Evolutionary conservation across 1,140 invertebrate genomes (phyloP).

Genomic region (Aporrectodea caliginosa): DNA sequence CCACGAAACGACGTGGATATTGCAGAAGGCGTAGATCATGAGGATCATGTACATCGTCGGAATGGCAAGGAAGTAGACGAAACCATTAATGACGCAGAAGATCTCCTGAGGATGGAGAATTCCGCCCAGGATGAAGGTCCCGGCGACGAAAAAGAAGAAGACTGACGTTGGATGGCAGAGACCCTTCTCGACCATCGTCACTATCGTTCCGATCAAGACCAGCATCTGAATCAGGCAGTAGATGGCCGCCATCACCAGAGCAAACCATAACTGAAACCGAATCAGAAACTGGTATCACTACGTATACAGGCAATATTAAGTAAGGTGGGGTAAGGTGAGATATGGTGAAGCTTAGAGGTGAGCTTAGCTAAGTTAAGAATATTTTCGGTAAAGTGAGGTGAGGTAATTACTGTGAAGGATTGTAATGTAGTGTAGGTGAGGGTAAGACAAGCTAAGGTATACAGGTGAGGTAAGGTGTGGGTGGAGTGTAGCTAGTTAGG

Average conservation of each 20-base stretch:
- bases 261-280: conserved; percentile 9
- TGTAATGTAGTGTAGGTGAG: too few species aligned
- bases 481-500: too few species aligned
- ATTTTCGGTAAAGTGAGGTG: too few species aligned
- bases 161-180: conserved; percentile 44
- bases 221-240: conserved; percentile 52
- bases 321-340: too few species aligned
- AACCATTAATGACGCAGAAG: conserved; percentile 43
- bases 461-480: too few species aligned
- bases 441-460: too few species aligned
- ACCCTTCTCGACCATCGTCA: conserved; percentile 39
- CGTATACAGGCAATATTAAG: too few species aligned
- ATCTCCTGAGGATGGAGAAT: conserved; percentile 50
- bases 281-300: too few species aligned
- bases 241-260: conserved; percentile 36
- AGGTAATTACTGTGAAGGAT: too few species aligned
- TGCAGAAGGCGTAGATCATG: conserved; percentile 49
- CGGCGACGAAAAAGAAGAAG: conserved; percentile 41
- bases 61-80: conserved; percentile 49
- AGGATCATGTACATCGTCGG: conserved; percentile 51
- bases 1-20: conserved; percentile 49
- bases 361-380: too few species aligned
- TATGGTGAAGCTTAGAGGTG: too few species aligned
- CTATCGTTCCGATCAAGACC: conserved; percentile 47
- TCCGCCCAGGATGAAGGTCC: conserved; percentile 45